Evolutionary conservation across 2,797 vertebrate species (phyloP), one percentile per base, ranked within the genome.

Genomic region (Sebastes elongatus): DNA sequence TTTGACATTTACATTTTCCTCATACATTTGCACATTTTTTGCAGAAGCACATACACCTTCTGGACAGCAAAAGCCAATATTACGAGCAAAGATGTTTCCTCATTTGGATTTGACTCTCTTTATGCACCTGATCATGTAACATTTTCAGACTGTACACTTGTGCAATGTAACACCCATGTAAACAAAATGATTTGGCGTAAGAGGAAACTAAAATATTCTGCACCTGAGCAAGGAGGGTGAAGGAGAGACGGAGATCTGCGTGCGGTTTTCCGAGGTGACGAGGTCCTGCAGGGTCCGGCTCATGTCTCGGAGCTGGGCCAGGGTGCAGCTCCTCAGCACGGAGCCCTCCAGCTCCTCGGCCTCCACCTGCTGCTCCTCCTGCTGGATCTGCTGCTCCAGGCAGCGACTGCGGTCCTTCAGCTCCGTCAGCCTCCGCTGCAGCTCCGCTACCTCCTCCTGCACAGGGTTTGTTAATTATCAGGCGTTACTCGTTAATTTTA

Each of bases 401-500:
- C 95, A 88, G 7, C 80, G 90, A 71, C 95, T 95, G 87, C 89
- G 93, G 16, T 89, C 94, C 92, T 95, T 95, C 85, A 98, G 93
- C 70, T 88, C 33, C 2, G 85, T 65, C 93, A 98, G 84, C 81
- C 94, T 95, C 74, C 76, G 91, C 93, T 92, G 96, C 28, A 99
- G 94, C 65, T 93, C 93, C 61, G 93, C 84, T 0, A 97, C 96
- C 94, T 98, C 97, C 81, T 92, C 95, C 98, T 98, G 91, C 30
- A 74, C n/a, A 76, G 25, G 56, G 38, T 61, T 69, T 7, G 2
- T 53, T 77, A 9, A 56, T 61, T 67, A 73, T 56, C 6, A 67
- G 42, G 56, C 1, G 14, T 71, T 57, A 25, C 3, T 20, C 0
- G 6, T 63, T 56, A 22, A 4, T 8, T 33, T 46, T 6, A 10